A percentile compares a stretch with the other conserved stretches of the same genome.
These are phyloP conservation scores for Luperina testacea DNA, from an alignment of 2,888 invertebrate genomes.

Conservation along the genomic window DNA sequence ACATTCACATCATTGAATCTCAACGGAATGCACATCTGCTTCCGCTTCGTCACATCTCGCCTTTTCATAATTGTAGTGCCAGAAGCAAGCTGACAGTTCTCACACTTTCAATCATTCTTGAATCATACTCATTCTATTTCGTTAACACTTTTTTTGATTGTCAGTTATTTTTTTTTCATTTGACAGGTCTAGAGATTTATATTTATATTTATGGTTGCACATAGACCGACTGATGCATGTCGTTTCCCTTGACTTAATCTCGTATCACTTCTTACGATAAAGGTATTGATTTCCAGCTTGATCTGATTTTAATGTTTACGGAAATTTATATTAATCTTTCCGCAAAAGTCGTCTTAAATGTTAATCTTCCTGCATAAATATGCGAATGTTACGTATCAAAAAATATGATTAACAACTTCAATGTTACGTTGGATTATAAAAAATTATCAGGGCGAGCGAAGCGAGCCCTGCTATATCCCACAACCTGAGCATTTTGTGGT, in stretches of 20 bases:
- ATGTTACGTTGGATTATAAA: background rate
- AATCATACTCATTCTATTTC: background rate
- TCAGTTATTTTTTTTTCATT: background rate
- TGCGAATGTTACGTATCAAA: slow-evolving; percentile 5
- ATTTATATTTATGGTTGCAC: background rate
- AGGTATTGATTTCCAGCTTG: slow-evolving; percentile 26
- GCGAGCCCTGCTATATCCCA: too few relatives aligned
- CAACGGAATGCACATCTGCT: background rate
- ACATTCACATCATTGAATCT: background rate
- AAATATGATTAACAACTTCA: background rate
- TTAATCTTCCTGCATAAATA: slow-evolving; percentile 20
- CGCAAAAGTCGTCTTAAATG: slow-evolving; percentile 27
- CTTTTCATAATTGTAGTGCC: slow-evolving; percentile 13
- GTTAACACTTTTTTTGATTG: slow-evolving; percentile 2
- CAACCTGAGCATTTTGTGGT: too few relatives aligned
- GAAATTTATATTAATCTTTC: slow-evolving; percentile 17
- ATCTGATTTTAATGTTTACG: slow-evolving; percentile 26
- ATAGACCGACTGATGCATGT: background rate
- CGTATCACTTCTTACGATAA: slow-evolving; percentile 21
- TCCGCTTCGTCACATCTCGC: slow-evolving; percentile 17
- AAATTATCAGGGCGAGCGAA: too few relatives aligned
- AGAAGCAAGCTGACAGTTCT: slow-evolving; percentile 5
- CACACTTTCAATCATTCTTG: slow-evolving; percentile 25
- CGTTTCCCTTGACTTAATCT: slow-evolving; percentile 15
- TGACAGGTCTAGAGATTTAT: background rate